Evolutionary conservation across 1,140 invertebrate genomes (phyloP).

Genomic region (Polypedilum vanderplanki): DNA sequence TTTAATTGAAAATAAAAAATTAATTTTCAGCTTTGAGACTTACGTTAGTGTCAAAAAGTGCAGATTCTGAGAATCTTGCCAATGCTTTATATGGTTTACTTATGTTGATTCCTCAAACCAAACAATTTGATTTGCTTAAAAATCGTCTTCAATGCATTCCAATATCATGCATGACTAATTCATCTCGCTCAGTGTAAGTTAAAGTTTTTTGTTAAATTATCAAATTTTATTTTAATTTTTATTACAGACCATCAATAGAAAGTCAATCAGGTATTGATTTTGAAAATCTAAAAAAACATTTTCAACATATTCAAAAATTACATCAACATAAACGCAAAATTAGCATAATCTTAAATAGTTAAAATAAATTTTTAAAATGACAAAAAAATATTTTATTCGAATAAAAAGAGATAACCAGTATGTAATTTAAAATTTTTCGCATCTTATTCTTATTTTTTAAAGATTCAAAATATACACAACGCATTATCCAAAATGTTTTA

Average conservation of each 20-base stretch:
- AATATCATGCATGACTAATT: conserved; percentile 41
- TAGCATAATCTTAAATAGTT: background rate
- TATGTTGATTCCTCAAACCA: conserved; percentile 96
- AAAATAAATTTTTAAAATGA: no score
- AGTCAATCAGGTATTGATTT: conserved; percentile 50
- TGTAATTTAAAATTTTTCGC: no score
- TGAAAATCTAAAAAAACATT: conserved; percentile 50
- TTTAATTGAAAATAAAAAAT: conserved; percentile 30
- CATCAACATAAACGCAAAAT: conserved; percentile 38
- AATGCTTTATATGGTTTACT: conserved; percentile 90
- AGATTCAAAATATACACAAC: no score
- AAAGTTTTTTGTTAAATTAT: background rate
- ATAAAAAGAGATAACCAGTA: no score
- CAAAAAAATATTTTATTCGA: no score
- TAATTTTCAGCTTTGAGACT: conserved; percentile 71
- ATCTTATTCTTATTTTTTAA: no score
- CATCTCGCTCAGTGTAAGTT: conserved; percentile 36
- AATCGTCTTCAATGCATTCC: conserved; percentile 86
- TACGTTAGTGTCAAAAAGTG: conserved; percentile 64
- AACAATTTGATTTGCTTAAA: conserved; percentile 85
- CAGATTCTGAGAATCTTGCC: conserved; percentile 63
- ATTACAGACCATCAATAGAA: conserved; percentile 37
- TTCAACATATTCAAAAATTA: conserved; percentile 50
- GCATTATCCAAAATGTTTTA: no score
- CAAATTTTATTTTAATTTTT: background rate